Conservation (phyloP, 1,140 invertebrate genomes). For the Lamellibrachia luymesi region DNA sequence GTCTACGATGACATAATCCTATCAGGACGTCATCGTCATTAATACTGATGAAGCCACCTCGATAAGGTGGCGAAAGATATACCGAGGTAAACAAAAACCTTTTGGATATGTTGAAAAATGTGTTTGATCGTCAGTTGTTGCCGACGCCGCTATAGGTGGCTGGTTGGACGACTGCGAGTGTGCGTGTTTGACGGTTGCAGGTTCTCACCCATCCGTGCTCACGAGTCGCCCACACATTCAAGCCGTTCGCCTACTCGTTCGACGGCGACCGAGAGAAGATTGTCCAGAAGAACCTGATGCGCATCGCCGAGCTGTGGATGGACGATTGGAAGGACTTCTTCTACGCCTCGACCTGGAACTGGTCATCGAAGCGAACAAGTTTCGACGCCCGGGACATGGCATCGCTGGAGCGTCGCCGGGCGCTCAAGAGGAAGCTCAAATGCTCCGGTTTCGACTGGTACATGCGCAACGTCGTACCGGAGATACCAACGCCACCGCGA, state of each 20-base stretch:
- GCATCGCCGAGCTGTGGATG: slow-evolving; percentile 66
- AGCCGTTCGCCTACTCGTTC: slow-evolving; percentile 53
- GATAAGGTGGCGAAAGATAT: too few species aligned
- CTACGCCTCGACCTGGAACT: slow-evolving; percentile 26
- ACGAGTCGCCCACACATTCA: slow-evolving; percentile 93
- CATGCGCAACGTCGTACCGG: slow-evolving; percentile 28
- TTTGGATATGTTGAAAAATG: too few species aligned
- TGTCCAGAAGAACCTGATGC: slow-evolving; percentile 57
- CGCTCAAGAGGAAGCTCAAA: slow-evolving; percentile 24
- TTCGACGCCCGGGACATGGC: slow-evolving; percentile 19
- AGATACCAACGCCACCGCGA: slow-evolving; percentile 27
- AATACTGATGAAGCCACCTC: too few species aligned
- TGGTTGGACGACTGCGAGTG: neutral
- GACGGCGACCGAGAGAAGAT: slow-evolving; percentile 38
- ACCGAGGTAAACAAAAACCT: too few species aligned
- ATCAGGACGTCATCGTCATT: too few species aligned
- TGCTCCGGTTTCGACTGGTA: slow-evolving; percentile 27
- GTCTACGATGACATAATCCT: too few species aligned
- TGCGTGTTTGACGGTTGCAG: slow-evolving; percentile 2
- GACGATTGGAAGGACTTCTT: slow-evolving; percentile 85
- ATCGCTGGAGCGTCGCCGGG: slow-evolving; percentile 21
- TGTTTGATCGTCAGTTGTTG: neutral
- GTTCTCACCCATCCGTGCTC: slow-evolving; percentile 95
- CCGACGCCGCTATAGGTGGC: neutral
- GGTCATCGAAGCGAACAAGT: slow-evolving; percentile 23